Conservation (phyloP, 2,113 vertebrate species). For the Chamaetylas fuelleborni region DNA sequence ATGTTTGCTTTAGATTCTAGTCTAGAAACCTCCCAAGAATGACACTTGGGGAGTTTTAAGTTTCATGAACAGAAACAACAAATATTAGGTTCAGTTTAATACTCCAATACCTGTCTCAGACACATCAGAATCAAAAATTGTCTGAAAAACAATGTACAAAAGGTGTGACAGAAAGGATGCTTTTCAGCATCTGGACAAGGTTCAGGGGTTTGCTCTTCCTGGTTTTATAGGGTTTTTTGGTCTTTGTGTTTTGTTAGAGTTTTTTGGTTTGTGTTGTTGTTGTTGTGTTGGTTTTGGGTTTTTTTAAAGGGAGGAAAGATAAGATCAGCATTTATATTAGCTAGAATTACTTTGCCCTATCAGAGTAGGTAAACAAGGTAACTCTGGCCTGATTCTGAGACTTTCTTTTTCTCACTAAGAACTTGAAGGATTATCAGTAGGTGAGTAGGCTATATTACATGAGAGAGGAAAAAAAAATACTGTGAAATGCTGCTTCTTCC, state of each 20-base stretch:
- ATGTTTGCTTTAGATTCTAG: neutral
- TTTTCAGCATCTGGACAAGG: neutral
- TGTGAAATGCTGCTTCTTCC: neutral
- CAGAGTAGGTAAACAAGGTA: neutral
- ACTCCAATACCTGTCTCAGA: neutral
- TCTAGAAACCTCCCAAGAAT: neutral
- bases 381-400: neutral
- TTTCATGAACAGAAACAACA: neutral
- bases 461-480: neutral
- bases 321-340: neutral
- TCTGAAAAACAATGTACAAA: neutral
- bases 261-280: neutral
- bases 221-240: neutral
- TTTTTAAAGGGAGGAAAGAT: neutral
- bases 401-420: neutral
- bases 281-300: too few relatives aligned
- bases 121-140: neutral
- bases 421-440: neutral
- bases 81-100: neutral
- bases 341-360: neutral
- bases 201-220: neutral
- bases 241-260: too few relatives aligned
- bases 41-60: fast-evolving
- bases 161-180: neutral
- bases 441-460: neutral